Base-by-base conservation (phyloP, 2,797 vertebrate genomes). In the Atherinosoma microstoma region DNA sequence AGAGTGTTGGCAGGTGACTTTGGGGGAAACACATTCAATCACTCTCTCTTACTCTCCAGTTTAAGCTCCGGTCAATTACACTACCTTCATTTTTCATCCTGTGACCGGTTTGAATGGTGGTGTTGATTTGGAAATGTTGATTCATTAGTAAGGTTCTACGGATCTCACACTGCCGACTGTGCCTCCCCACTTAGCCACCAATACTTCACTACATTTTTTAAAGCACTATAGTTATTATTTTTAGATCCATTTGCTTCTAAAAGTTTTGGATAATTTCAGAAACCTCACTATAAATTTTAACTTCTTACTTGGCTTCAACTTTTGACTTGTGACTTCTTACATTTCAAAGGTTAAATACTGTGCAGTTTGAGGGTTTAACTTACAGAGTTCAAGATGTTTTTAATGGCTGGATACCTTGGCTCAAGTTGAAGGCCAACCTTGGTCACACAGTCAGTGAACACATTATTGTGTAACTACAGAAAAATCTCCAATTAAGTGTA, bases 71-170 rank as follows among this genome's bases (percentile, higher is more conserved):
- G 71, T 90, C 86, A 87, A 87, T 88, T 90, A 85, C 84, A 64
- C 53, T 42, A 45, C 59, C 60, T 64, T 70, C 80, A 78, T 84
- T 85, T 86, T 85, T 91, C 78, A 76, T 78, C 76, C 78, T 73
- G 79, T 1, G 57, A 72, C 70, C 67, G 40, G 81, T 85, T 90
- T 77, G 63, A 73, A 70, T 6, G 18, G 47, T 30, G 71, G 72
- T 64, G 82, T 75, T 78, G 81, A 90, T 76, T 91, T 89, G 87
- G 89, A 91, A 90, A 88, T 45, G 40, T 73, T 88, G 87, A 91
- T 88, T 90, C 84, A 86, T 92, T 86, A 86, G 70, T 35, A 22
- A 38, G 64, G 78, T 86, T 80, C 89, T 76, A 63, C 54, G 87
- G 78, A 77, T 71, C 73, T 78, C 47, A 57, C 49, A 35, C 20